Evolutionary conservation across 1,140 invertebrate genomes (phyloP).

Genomic region (Dinoponera quadriceps): DNA sequence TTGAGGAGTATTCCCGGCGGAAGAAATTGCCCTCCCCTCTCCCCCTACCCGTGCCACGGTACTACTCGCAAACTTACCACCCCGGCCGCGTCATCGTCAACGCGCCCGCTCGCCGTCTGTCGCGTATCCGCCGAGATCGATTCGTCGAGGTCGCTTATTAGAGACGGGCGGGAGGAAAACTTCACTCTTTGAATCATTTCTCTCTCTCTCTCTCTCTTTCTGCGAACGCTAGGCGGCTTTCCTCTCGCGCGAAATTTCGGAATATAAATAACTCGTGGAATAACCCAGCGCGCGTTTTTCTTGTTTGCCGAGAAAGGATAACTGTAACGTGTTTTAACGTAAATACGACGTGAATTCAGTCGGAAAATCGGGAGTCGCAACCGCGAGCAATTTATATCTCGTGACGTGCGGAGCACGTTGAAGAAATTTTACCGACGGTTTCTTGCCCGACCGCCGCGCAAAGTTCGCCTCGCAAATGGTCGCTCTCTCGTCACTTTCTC

Average conservation of each 20-base stretch:
- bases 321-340: too few relatives aligned
- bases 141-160: neutral
- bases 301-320: neutral
- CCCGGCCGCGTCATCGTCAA: neutral
- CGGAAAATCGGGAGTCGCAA: neutral
- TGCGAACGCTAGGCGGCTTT: too few relatives aligned
- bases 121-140: neutral
- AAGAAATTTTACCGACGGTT: neutral
- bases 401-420: neutral
- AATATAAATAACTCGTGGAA: neutral
- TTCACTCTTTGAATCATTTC: too few relatives aligned
- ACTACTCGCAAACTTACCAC: slow-evolving; percentile 11
- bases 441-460: neutral
- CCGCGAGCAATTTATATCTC: neutral
- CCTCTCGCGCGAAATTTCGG: too few relatives aligned
- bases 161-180: neutral
- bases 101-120: neutral
- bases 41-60: too few relatives aligned
- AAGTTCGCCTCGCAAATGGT: neutral
- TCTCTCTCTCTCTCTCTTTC: too few relatives aligned
- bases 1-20: neutral
- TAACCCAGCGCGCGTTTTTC: neutral
- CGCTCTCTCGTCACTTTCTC: neutral
- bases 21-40: neutral
- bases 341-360: neutral